phyloP scores from a whole-genome alignment of 2,888 invertebrate species.

The Tenthredo livida region DNA sequence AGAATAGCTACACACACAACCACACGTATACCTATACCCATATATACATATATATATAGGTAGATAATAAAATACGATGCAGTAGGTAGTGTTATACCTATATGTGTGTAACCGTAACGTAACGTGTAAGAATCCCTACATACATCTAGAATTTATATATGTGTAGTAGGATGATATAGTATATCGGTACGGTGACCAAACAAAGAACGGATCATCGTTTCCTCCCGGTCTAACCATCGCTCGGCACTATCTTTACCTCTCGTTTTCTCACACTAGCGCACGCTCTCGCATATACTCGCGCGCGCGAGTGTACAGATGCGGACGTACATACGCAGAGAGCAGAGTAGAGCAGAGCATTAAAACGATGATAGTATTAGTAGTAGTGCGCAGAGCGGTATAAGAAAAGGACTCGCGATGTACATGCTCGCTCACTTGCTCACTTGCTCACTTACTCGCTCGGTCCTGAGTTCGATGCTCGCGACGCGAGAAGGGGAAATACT shows the following conservation, averaged over 20 bases:
- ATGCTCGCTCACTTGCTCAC: background rate
- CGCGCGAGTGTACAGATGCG: background rate
- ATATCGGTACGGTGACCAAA: background rate
- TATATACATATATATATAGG: background rate
- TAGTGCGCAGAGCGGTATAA: slow-evolving; percentile 60
- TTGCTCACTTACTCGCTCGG: slow-evolving; percentile 61
- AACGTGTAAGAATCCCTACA: background rate
- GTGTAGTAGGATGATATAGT: background rate
- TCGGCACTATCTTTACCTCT: slow-evolving; percentile 55
- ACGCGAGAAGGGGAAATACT: slow-evolving; percentile 57
- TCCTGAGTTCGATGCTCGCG: slow-evolving; percentile 75
- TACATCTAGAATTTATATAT: background rate
- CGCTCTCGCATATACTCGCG: too few relatives aligned
- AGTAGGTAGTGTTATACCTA: background rate
- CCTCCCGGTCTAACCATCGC: slow-evolving; percentile 10
- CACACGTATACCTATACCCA: background rate
- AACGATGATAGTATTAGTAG: slow-evolving; percentile 47
- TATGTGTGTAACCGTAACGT: background rate
- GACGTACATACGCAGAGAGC: background rate
- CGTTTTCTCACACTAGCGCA: background rate
- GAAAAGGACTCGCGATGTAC: slow-evolving; percentile 68
- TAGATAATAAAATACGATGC: background rate
- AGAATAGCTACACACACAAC: slow-evolving; percentile 8
- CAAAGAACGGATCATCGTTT: slow-evolving; percentile 32
- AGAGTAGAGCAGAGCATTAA: slow-evolving; percentile 21